Evolutionary conservation across 2,888 invertebrate genomes (phyloP), one percentile per base, ranked within the genome.

Genomic region (Abscondita cerata): DNA sequence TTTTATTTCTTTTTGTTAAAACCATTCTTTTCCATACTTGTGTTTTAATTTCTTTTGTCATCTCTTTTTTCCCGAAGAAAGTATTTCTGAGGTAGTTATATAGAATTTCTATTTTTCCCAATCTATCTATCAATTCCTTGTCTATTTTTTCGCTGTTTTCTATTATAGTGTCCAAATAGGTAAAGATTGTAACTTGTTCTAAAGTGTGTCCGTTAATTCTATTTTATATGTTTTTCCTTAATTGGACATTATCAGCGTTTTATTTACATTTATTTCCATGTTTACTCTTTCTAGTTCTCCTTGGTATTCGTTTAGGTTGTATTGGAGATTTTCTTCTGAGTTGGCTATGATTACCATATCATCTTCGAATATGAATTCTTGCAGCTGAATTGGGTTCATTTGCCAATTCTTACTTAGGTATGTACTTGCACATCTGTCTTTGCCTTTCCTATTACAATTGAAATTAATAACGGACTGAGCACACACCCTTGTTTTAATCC

Each of bases 1-100:
- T 47, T 46, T 46, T 54, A 34, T 46, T 46, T 46, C 31, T 46
- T 38, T 36, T 59, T 44, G 52, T 52, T 46, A 52, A 13, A 12
- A n/a, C 15, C 50, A 44, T 47, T 16, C 46, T 41, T 54, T 54
- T 19, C 5, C 41, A 53, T 53, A 53, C 41, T 15, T 53, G 25
- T 41, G 53, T 41, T 53, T 47, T 54, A 12, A 54, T 54, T 15
- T 54, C 54, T 13, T 53, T 47, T 46, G 54, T 4, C 18, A 54
- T 36, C 46, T 54, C 47, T 54, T 54, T 44, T 46, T 40, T 52
- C 36, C 36, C 31, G 20, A 52, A 40, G 13, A 40, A 52, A 13
- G 38, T 4, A 2, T 52, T 52, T 40, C 41, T 38, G 34, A 40
- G 40, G 9, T 38, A n/a, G 20, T 41, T 41, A 9, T 53, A 41